phyloP scores from a whole-genome alignment of 2,888 invertebrate species.

The Diaprepes abbreviatus region DNA sequence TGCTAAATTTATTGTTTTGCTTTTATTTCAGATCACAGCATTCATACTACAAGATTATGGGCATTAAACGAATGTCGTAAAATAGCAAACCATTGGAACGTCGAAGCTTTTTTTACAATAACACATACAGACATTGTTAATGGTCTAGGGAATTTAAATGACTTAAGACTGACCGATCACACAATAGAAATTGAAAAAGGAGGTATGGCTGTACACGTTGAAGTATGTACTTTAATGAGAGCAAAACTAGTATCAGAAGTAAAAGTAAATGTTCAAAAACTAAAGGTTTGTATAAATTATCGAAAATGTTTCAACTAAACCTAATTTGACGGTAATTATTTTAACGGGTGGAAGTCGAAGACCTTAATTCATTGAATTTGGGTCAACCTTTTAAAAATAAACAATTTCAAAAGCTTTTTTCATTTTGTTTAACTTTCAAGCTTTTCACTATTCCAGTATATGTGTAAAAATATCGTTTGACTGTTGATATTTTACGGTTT shows the following conservation, averaged over 20 bases:
- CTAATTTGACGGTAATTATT: no score
- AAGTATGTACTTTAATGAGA: conserved; percentile 85
- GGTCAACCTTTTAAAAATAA: no score
- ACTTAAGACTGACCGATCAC: conserved; percentile 75
- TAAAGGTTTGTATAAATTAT: conserved; percentile 72
- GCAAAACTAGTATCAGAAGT: conserved; percentile 86
- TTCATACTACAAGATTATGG: conserved; percentile 86
- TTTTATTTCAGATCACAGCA: conserved; percentile 76
- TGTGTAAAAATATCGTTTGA: no score
- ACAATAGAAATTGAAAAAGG: conserved; percentile 70
- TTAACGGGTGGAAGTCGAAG: no score
- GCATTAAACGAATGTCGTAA: conserved; percentile 80
- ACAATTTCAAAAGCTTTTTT: no score
- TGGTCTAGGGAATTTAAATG: conserved; percentile 73
- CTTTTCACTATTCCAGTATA: no score
- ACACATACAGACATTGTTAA: conserved; percentile 76
- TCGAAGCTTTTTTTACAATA: conserved; percentile 80
- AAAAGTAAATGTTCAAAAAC: conserved; percentile 79
- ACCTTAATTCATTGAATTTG: no score
- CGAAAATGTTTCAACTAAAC: no score
- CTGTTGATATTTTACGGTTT: no score
- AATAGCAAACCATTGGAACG: conserved; percentile 81
- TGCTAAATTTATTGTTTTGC: background rate
- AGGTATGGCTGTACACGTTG: conserved; percentile 78
- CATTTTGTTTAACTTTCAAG: no score